phyloP scores from a whole-genome alignment of 1,140 invertebrate genomes.

The Dendrolimus kikuchii region DNA sequence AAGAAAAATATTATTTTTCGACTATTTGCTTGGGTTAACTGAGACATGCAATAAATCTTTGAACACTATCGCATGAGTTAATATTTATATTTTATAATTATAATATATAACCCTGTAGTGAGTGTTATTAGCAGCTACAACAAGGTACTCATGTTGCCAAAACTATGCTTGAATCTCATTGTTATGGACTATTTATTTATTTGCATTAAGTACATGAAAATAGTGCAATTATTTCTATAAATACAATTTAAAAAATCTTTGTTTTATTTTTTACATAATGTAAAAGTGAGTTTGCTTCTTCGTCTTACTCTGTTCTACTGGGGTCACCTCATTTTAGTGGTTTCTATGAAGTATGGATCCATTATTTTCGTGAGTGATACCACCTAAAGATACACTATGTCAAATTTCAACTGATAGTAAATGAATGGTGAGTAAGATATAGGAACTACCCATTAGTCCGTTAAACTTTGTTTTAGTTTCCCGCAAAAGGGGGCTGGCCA shows the following conservation, averaged over 20 bases:
- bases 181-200: constrained; percentile 64
- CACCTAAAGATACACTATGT: too few relatives aligned
- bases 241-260: constrained; percentile 1
- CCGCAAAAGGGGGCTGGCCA: too few relatives aligned
- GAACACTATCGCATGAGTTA: neutral
- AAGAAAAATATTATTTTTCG: too few relatives aligned
- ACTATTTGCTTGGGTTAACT: too few relatives aligned
- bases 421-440: too few relatives aligned
- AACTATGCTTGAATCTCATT: constrained; percentile 65
- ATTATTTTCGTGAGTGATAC: too few relatives aligned
- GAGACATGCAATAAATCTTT: neutral
- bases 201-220: constrained; percentile 60
- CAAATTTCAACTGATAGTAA: too few relatives aligned
- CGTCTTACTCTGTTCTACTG: too few relatives aligned
- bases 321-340: too few relatives aligned
- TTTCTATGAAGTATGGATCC: too few relatives aligned
- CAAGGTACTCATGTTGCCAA: constrained; percentile 64
- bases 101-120: constrained; percentile 1
- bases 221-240: constrained; percentile 57
- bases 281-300: neutral
- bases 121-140: constrained; percentile 20
- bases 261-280: constrained; percentile 11
- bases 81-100: constrained; percentile 4
- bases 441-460: too few relatives aligned
- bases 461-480: too few relatives aligned